Percentiles rank a stretch among this genome's conserved stretches.
These are phyloP conservation scores for Charanyca ferruginea DNA, from an alignment of 2,888 invertebrate genomes.

Conservation along the genomic window DNA sequence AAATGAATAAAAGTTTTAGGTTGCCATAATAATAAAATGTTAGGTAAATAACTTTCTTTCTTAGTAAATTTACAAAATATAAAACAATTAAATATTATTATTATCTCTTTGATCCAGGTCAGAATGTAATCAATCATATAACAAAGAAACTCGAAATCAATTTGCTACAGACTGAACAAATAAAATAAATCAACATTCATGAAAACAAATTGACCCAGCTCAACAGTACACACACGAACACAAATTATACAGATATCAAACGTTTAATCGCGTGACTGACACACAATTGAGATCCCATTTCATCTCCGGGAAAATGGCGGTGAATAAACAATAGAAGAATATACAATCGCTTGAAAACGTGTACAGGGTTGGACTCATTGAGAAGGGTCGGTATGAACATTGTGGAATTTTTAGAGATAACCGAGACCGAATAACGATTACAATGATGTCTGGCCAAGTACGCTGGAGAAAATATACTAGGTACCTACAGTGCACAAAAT, in stretches of 20 bases:
- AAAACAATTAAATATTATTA: not conserved
- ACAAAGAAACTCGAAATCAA: not conserved
- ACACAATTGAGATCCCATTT: constrained; percentile 41
- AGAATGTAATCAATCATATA: not conserved
- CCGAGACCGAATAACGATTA: too few relatives aligned
- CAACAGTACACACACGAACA: not conserved
- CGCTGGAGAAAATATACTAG: too few relatives aligned
- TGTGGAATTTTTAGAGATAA: not conserved
- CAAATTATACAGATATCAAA: constrained; percentile 29
- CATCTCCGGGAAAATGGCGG: constrained; percentile 26
- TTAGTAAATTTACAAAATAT: not conserved
- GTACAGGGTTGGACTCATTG: constrained; percentile 8
- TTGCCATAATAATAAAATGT: too few relatives aligned
- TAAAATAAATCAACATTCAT: constrained; percentile 14
- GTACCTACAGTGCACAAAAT: too few relatives aligned
- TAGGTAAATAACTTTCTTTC: not conserved
- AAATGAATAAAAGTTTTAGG: too few relatives aligned
- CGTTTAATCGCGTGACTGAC: constrained; percentile 24
- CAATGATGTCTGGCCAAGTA: too few relatives aligned
- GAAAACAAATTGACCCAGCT: constrained; percentile 24
- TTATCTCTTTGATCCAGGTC: not conserved
- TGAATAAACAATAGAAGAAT: constrained; percentile 41
- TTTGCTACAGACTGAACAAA: constrained; percentile 12
- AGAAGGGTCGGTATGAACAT: constrained; percentile 1
- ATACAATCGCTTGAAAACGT: constrained; percentile 23